Percentiles rank a stretch among this genome's conserved stretches.
phyloP scores from a whole-genome alignment of 2,797 vertebrate genomes.

The Alosa sapidissima region DNA sequence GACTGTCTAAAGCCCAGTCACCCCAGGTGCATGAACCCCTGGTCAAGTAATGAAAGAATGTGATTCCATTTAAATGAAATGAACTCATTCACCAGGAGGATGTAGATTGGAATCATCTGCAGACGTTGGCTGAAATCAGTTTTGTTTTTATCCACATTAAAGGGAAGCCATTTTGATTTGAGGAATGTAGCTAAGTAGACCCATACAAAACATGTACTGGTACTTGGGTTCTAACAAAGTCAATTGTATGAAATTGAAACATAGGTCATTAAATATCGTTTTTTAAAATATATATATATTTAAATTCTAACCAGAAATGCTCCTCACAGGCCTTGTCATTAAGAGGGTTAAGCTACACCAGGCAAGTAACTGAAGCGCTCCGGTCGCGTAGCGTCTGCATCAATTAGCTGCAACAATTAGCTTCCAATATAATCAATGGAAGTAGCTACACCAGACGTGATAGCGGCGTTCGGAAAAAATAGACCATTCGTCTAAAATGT shows the following conservation, averaged over 20 bases:
- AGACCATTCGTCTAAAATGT: too few relatives aligned
- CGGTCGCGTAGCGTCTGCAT: too few relatives aligned
- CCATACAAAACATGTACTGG: too few relatives aligned
- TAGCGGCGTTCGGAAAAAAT: too few relatives aligned
- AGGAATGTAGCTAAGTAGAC: not conserved
- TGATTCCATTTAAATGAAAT: slow-evolving; percentile 52
- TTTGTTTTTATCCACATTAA: not conserved
- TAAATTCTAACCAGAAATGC: not conserved
- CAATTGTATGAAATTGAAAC: not conserved
- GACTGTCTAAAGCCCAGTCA: not conserved
- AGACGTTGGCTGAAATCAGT: slow-evolving; percentile 26
- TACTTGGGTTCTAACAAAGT: not conserved
- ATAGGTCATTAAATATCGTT: not conserved
- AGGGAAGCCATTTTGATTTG: not conserved
- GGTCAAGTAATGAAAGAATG: slow-evolving; percentile 37
- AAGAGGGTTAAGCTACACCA: not conserved
- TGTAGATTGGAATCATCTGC: slow-evolving; percentile 44
- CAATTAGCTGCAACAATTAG: too few relatives aligned
- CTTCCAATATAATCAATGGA: too few relatives aligned
- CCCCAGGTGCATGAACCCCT: not conserved
- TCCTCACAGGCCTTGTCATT: slow-evolving; percentile 16
- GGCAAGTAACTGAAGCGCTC: too few relatives aligned
- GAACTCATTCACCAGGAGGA: slow-evolving; percentile 36
- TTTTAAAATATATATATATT: not conserved
- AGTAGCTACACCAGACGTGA: too few relatives aligned